phyloP scores from a whole-genome alignment of 2,888 invertebrate species.

The Caenorhabditis sp. region DNA sequence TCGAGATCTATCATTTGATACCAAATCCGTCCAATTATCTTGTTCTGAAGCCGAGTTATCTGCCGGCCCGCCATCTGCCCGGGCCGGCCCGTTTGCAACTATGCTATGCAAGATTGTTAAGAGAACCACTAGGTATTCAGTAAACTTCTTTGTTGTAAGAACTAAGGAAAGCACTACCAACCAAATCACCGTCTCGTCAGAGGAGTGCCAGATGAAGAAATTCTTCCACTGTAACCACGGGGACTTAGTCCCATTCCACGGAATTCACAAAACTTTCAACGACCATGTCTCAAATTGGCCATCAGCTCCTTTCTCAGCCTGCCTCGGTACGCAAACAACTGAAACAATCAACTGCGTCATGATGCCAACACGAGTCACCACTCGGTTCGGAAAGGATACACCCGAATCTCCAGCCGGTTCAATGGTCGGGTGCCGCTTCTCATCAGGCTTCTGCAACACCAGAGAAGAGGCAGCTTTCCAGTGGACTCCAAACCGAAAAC shows the following conservation, averaged over 20 bases:
- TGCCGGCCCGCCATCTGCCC: too few species aligned
- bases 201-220: background rate
- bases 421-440: background rate
- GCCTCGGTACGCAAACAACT: background rate
- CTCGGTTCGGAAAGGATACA: constrained; percentile 3
- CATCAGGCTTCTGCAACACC: too few species aligned
- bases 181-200: background rate
- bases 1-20: too few species aligned
- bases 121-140: background rate
- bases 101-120: background rate
- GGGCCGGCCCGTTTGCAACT: too few species aligned
- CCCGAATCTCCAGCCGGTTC: constrained; percentile 7
- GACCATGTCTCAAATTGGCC: background rate
- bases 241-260: background rate
- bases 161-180: background rate
- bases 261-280: background rate
- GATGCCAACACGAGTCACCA: background rate
- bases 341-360: constrained; percentile 3
- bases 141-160: background rate
- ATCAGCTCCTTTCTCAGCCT: background rate
- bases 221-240: background rate
- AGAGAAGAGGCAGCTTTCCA: too few species aligned
- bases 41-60: too few species aligned
- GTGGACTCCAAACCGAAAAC: too few species aligned
- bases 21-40: too few species aligned